Evolutionary conservation across 2,113 vertebrate genomes (phyloP), one percentile per base, ranked within the genome.

Genomic region (Larimichthys polyactis): DNA sequence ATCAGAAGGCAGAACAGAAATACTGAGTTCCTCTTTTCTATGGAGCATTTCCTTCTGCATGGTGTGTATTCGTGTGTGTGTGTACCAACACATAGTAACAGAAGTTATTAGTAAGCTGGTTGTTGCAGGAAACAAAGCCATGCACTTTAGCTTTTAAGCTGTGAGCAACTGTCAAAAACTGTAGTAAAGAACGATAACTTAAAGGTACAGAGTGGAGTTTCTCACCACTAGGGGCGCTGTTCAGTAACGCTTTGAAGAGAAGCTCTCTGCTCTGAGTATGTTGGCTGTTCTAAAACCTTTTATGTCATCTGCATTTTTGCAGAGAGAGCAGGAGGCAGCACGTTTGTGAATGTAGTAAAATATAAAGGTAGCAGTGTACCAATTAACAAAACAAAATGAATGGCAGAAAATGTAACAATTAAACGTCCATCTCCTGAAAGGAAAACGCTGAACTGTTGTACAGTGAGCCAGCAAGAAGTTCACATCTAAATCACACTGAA

Each of bases 51-150:
- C 16, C 55, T 75, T 65, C 32, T 79, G 55, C n/a, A 11, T 46
- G 29, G 63, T 46, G 44, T 46, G 44, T 46, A 14, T 44, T 11
- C 1, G 22, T 58, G 40, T 62, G 51, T 19, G 62, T 63, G 29
- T 69, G 22, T 1, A 57, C 46, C 32, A 66, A 2, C 9, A 54
- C 44, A 66, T 58, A 64, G 48, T 57, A 36, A 70, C 4, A 76
- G 68, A 15, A 49, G 22, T 48, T 10, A 82, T 83, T 78, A 83
- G 78, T 70, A 66, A 75, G 73, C 54, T 43, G 16, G 8, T 62
- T 22, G 58, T 64, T 74, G 62, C 20, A 78, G 71, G 20, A 78
- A 80, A 83, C 64, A 77, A 94, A 90, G 90, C 83, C 90, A 85
- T 88, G 85, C 83, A 27, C 75, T 82, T 71, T 43, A 79, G 79